Evolutionary conservation across 1,140 invertebrate species (phyloP), one percentile per base, ranked within the genome.

Genomic region (Nasonia longicornis): DNA sequence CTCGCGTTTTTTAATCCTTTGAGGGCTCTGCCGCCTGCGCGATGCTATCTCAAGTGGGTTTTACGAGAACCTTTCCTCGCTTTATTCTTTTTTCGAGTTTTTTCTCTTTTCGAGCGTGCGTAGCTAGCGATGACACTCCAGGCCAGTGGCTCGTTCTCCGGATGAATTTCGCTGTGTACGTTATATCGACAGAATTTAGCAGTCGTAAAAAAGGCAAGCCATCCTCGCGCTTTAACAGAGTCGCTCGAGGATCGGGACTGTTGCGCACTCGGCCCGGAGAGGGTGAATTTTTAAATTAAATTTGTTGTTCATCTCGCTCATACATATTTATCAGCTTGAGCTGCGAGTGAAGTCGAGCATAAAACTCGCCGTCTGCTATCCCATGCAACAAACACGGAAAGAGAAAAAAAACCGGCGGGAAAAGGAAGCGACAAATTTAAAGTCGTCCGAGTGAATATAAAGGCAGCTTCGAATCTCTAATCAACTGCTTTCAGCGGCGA

Each of bases 401-500:
- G 31, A 7, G 2, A 16, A 38, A 77, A 38, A 77, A 64, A 77
- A 64, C 2, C 42, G 20, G 42, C 71, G 3, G 2, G 26, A 48
- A 73, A 73, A 45, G n/a, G 71, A 48, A 71, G 20, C 10, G 22
- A 35, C 16, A 35, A 48, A 70, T 26, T 70, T 35, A 70, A 70
- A 35, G 11, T 72, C 38, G 6, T 45, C 35, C 70, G 70, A 22
- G 31, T 16, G 29, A 69, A 66, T 66, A 42, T 48, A 73, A 73
- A 73, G 16, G 35, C 38, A 72, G 70, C 38, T 45, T 72, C 52
- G 72, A 75, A 75, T 75, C 72, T 75, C 42, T 75, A 75, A 75
- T 75, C 72, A 75, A 75, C 72, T 63, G 6, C 72, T 69, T 69
- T 64, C 63, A 26, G 7, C 6, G 63, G 22, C 6, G 63, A 64